These are phyloP conservation scores for Drosophila kohkoa DNA, from an alignment of 1,140 invertebrate genomes.

Conservation along the genomic window DNA sequence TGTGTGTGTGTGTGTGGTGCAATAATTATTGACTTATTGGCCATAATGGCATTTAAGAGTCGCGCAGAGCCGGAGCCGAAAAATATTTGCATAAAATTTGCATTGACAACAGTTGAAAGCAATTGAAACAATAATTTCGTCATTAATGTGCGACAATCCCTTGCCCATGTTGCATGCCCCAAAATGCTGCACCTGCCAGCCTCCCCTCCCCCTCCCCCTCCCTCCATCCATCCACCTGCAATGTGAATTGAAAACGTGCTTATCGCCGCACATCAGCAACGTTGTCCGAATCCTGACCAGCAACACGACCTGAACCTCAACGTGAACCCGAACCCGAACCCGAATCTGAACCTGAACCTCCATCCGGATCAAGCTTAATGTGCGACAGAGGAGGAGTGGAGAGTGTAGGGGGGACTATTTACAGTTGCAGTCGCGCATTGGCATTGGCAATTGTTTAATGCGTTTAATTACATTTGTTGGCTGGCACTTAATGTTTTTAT, in stretches of 20 bases:
- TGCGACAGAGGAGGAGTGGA: not conserved
- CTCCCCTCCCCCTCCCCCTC: not conserved
- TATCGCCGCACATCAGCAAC: conserved; percentile 73
- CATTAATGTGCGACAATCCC: conserved; percentile 80
- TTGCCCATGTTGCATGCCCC: not conserved
- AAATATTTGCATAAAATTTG: conserved; percentile 83
- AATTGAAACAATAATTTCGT: conserved; percentile 84
- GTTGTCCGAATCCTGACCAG: conserved; percentile 9
- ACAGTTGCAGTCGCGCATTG: conserved; percentile 23
- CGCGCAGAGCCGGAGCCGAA: conserved; percentile 29
- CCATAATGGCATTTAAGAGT: conserved; percentile 75
- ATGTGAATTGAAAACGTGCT: conserved; percentile 80
- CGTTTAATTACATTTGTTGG: conserved; percentile 83
- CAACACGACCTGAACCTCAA: conserved; percentile 11
- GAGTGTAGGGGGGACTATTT: not conserved
- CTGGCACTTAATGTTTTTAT: conserved; percentile 84
- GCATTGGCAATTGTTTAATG: conserved; percentile 76
- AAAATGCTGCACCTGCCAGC: not conserved
- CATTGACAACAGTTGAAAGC: conserved; percentile 83
- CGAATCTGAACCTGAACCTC: conserved; percentile 1
- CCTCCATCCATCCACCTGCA: conserved; percentile 30
- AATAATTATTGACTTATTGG: conserved; percentile 82
- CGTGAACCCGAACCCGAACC: conserved; percentile 4
- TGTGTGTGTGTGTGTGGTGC: conserved; percentile 6
- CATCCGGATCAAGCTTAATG: not conserved